Evolutionary conservation across 2,888 invertebrate species (phyloP), one percentile per base, ranked within the genome.

Genomic region (Lasius platythorax): DNA sequence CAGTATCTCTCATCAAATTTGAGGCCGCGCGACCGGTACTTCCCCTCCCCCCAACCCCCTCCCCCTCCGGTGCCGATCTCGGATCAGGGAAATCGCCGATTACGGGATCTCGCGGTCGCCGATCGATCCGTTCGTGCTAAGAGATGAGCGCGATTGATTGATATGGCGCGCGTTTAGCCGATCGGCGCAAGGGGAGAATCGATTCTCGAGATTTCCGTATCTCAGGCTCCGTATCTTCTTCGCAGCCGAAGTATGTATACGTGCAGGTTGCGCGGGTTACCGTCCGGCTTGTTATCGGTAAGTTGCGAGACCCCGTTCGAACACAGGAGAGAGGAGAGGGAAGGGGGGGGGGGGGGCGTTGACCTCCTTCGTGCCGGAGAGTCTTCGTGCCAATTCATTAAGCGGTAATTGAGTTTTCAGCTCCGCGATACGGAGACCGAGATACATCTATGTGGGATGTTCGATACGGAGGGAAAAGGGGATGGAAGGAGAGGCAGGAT

Each of bases 331-430:
- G 53, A n/a, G 8, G 8, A 53, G 8, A 53, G 2, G 8, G n/a
- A 53, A 8, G 8, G n/a, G 8, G 53, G n/a, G 8, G 53, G n/a
- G n/a, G 18, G 46, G 18, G 46, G 8, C 8, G 61, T 37, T 73
- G 61, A 46, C 33, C 50, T 73, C 37, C 79, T 61, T 75, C 74
- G 83, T 70, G 83, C 63, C 33, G 68, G 58, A 30, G 61, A 79
- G 75, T 87, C 86, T 86, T 84, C 88, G 84, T 81, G 91, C 93
- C 94, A 94, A 95, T 95, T 95, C 94, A 95, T 95, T 95, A 95
- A 93, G 94, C 93, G 92, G 93, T 95, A 95, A 95, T 95, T 95
- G 94, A 94, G 94, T 95, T 95, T 95, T 94, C 94, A 94, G 93
- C 94, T 93, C 90, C 87, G 91, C 93, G 93, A 93, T 94, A 94